Percentiles rank a stretch among this genome's conserved stretches.
phyloP scores from a whole-genome alignment of 2,888 invertebrate species.

The Drepanosiphum platanoidis region DNA sequence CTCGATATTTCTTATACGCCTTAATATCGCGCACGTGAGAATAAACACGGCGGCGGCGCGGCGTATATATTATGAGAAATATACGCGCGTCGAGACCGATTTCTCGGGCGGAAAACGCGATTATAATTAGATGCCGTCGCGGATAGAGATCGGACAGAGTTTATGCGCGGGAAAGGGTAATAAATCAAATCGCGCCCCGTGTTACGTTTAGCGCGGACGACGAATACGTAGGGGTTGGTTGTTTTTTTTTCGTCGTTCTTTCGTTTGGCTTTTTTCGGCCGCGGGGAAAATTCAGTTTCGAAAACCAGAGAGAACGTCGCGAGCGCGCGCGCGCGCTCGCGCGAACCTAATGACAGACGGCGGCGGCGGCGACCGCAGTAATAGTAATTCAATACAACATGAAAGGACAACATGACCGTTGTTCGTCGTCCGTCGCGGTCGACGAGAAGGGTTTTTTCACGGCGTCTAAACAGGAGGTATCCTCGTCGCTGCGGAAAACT shows the following conservation, averaged over 20 bases:
- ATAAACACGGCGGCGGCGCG: too few species aligned
- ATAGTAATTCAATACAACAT: conserved; percentile 41
- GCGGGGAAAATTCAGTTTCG: background rate
- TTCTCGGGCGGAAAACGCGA: background rate
- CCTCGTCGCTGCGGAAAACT: conserved; percentile 29
- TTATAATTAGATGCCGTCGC: background rate
- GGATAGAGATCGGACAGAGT: too few species aligned
- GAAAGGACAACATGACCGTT: conserved; percentile 8
- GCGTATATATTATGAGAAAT: background rate
- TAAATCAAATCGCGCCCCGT: conserved; percentile 13
- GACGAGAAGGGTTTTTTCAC: background rate
- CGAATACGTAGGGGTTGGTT: background rate
- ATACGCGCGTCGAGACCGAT: background rate
- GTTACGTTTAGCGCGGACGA: background rate
- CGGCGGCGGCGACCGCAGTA: too few species aligned
- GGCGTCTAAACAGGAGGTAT: conserved; percentile 20
- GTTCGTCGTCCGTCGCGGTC: background rate
- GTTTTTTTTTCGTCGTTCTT: background rate
- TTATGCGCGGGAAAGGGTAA: background rate
- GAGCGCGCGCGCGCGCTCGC: background rate
- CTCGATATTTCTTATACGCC: background rate
- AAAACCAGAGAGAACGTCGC: background rate
- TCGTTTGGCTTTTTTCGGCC: background rate
- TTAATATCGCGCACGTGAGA: background rate
- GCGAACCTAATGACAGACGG: background rate